Conservation (phyloP, 2,113 vertebrate genomes). For the Oncorhynchus kisutch region DNA sequence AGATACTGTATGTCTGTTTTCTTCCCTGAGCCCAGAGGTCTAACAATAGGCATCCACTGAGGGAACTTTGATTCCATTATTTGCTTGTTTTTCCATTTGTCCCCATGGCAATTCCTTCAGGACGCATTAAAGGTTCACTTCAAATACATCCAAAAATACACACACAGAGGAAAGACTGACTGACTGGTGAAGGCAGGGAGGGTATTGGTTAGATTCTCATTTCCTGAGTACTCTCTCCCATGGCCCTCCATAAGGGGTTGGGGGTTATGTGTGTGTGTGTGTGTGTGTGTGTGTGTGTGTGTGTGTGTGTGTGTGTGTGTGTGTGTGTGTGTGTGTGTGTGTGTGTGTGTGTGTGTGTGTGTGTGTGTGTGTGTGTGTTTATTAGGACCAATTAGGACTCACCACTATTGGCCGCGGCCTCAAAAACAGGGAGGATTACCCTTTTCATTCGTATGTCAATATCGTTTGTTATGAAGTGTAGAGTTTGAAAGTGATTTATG, state of each 20-base stretch:
- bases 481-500: background rate
- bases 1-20: constrained; percentile 45
- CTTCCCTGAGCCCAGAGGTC: constrained; percentile 10
- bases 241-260: background rate
- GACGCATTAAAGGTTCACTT: constrained; percentile 1
- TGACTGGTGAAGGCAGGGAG: background rate
- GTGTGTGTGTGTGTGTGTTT: no score
- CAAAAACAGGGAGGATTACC: background rate
- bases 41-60: constrained; percentile 55
- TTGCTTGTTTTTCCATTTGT: constrained; percentile 45
- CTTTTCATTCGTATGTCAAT: constrained; percentile 6
- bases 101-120: constrained; percentile 47
- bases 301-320: no score
- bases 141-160: constrained; percentile 40
- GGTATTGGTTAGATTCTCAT: background rate
- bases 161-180: background rate
- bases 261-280: no score
- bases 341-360: no score
- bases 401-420: no score
- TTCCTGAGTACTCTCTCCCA: background rate
- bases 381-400: no score
- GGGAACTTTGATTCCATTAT: constrained; percentile 43
- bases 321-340: no score
- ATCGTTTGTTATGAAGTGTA: background rate
- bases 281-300: background rate